Percentiles rank a stretch among this genome's conserved stretches.
Conservation (phyloP, 2,113 vertebrate genomes). For the Burhinus bistriatus region DNA sequence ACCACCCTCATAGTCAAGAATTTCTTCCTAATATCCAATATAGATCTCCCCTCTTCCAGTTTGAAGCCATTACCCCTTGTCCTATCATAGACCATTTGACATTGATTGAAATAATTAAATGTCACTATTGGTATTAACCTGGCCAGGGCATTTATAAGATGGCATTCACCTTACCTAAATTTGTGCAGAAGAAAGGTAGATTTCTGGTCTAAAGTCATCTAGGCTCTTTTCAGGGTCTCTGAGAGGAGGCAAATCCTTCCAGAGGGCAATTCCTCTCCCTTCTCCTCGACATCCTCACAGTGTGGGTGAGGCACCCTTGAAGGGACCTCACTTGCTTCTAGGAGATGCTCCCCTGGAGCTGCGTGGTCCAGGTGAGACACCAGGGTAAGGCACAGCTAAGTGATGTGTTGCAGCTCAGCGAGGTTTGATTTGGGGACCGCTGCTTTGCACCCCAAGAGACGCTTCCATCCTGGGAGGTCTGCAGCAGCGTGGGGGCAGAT, state of each 20-base stretch:
- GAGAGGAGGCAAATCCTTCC: neutral
- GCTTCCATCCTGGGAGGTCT: accelerated
- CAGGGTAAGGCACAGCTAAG: accelerated
- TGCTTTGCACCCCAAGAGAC: neutral
- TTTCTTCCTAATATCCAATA: no score
- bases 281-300: accelerated
- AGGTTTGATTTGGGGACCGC: accelerated
- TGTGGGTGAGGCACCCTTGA: accelerated
- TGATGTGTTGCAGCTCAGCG: accelerated
- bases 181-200: neutral
- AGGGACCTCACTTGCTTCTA: neutral
- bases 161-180: neutral
- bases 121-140: neutral
- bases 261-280: neutral
- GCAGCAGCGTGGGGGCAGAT: neutral
- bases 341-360: neutral
- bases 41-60: no score
- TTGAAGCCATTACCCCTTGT: no score
- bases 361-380: neutral
- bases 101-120: neutral
- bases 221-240: neutral
- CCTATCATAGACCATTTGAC: accelerated
- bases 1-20: no score
- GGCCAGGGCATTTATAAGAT: neutral
- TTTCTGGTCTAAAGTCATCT: neutral